These are phyloP conservation scores for Dipus sagitta DNA, from an alignment of 2,797 vertebrate species.

Conservation along the genomic window DNA sequence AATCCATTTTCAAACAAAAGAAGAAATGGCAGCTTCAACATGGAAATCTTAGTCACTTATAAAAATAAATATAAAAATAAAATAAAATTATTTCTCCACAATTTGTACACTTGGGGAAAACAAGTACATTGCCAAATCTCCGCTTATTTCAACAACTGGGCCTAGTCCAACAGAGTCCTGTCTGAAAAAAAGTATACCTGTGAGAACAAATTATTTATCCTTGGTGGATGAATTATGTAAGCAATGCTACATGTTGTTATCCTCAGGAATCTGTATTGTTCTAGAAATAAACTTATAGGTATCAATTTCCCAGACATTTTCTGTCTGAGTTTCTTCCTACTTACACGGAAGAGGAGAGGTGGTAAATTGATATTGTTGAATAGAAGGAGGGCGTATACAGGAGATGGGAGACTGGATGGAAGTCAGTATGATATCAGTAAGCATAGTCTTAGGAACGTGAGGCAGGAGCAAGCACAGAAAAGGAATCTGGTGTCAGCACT, in stretches of 20 bases:
- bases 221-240: slow-evolving; percentile 54
- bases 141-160: not conserved
- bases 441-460: not conserved
- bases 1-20: too few relatives aligned
- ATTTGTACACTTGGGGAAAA: slow-evolving; percentile 36
- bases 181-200: slow-evolving; percentile 59
- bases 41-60: not conserved
- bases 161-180: slow-evolving; percentile 23
- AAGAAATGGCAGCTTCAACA: slow-evolving; percentile 24
- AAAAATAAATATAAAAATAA: slow-evolving; percentile 50
- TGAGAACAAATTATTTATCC: slow-evolving; percentile 56
- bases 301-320: slow-evolving; percentile 56
- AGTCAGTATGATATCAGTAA: slow-evolving; percentile 7
- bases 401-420: slow-evolving; percentile 10
- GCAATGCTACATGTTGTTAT: slow-evolving; percentile 52
- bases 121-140: not conserved
- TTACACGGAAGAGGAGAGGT: not conserved
- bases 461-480: not conserved
- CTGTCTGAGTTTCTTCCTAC: slow-evolving; percentile 59
- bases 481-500: not conserved
- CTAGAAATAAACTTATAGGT: slow-evolving; percentile 53
- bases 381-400: slow-evolving; percentile 10
- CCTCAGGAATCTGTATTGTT: slow-evolving; percentile 48
- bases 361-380: not conserved
- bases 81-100: slow-evolving; percentile 43